Base-by-base conservation (phyloP, 2,888 invertebrate genomes). In the Caenorhabditis sp. region DNA sequence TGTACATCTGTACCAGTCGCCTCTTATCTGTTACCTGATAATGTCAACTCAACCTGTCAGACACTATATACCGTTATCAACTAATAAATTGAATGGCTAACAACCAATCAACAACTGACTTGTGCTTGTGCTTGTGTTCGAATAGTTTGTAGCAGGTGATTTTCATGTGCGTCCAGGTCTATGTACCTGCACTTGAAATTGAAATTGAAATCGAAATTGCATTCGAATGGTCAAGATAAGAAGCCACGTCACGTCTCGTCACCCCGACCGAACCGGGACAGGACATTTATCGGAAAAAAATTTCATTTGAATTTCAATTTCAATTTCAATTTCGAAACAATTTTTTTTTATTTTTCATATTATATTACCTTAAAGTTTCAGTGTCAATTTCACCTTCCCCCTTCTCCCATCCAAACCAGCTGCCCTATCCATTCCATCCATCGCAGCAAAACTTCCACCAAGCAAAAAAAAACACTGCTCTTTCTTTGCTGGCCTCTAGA, bases 111-210 rank as follows among this genome's bases (percentile, higher is more conserved):
- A 51, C 51, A 51, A 51, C 50, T 20, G 1, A 50, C 20, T 11
- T 20, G 24, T 11, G 18, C n/a, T 51, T 9, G 20, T 51, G 4
- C 9, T 24, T 51, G 51, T 51, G 51, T 51, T 26, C 51, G 13
- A 26, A 51, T 51, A 51, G 51, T 51, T 51, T 51, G 51, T 51
- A 24, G 51, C 51, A 51, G 51, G 51, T 51, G 51, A 51, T 24
- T 24, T 51, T 22, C 51, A 51, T 51, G 51, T 47, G 47, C 47
- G 47, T 6, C 20, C 3, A n/a, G 18, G 4, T 20, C 47, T n/a
- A 18, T 51, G 51, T 6, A 51, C 22, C 13, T 24, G 51, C n/a
- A n/a, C n/a, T n/a, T n/a, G n/a, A n/a, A n/a, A n/a, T n/a, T n/a
- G n/a, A n/a, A n/a, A n/a, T n/a, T n/a, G n/a, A 20, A 8, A 20